Percentiles rank a stretch among this genome's conserved stretches.
These are phyloP conservation scores for Austrolebias charrua DNA, from an alignment of 2,797 vertebrate species.

Conservation along the genomic window DNA sequence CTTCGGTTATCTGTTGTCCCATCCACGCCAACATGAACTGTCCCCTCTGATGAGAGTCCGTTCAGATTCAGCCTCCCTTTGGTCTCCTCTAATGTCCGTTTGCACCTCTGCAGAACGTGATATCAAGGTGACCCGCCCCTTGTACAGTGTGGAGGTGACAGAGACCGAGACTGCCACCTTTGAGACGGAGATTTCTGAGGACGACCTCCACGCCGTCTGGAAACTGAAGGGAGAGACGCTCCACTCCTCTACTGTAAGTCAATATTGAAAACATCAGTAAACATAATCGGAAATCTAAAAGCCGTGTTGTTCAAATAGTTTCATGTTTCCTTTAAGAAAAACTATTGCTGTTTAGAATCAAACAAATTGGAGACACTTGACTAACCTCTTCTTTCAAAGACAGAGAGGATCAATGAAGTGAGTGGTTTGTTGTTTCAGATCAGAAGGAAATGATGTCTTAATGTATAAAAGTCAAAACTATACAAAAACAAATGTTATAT, in stretches of 20 bases:
- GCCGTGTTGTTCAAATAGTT: not conserved
- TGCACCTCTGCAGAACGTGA: slow-evolving; percentile 84
- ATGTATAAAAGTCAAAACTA: too few relatives aligned
- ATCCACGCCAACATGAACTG: not conserved
- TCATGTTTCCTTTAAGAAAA: not conserved
- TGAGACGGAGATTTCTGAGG: slow-evolving; percentile 95
- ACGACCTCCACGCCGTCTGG: slow-evolving; percentile 91
- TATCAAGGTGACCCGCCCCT: slow-evolving; percentile 89
- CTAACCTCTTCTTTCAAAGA: not conserved
- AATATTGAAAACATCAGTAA: not conserved
- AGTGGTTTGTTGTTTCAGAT: too few relatives aligned
- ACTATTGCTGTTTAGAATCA: too few relatives aligned
- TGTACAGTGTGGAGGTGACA: slow-evolving; percentile 94
- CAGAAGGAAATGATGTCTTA: too few relatives aligned
- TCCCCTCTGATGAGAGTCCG: not conserved
- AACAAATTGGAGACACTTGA: too few relatives aligned
- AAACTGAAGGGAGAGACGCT: slow-evolving; percentile 92
- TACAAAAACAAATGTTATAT: too few relatives aligned
- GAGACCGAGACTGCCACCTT: slow-evolving; percentile 93
- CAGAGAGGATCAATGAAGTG: too few relatives aligned
- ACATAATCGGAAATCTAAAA: too few relatives aligned
- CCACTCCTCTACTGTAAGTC: slow-evolving; percentile 88
- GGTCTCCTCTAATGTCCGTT: slow-evolving; percentile 13
- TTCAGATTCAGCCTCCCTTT: not conserved
- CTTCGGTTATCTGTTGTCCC: not conserved